Evolutionary conservation across 2,888 invertebrate species (phyloP), one percentile per base, ranked within the genome.

Genomic region (Emmelina monodactyla): DNA sequence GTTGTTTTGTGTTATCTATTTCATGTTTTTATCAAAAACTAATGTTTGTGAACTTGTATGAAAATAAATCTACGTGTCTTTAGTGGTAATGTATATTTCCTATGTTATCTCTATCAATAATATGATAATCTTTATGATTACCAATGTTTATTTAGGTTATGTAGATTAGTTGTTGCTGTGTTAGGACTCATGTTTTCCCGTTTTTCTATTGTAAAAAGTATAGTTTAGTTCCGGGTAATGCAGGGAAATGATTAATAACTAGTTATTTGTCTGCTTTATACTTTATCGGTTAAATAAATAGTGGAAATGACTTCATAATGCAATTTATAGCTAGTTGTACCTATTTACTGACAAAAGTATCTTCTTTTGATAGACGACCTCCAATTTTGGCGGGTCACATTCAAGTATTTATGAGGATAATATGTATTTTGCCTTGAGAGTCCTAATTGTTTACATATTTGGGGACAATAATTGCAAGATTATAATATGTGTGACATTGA

Each of bases 21-120:
- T 73, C 67, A 71, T 78, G 78, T 79, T 78, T 79, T 79, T 78
- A 79, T 73, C 76, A 62, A 71, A 73, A 67, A 69, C 65, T 71
- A 65, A 66, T 73, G 71, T 65, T 70, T 70, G 61, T 64, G 62
- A 57, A 58, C 51, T 65, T 66, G 53, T 65, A 59, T 68, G 56
- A 59, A 58, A 55, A 52, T 62, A 64, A 67, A 69, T 65, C 60
- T 58, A 56, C 58, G 50, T 53, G 50, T 64, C 60, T 66, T 61
- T 65, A 62, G 66, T 75, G 78, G 78, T 79, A 78, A 72, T 58
- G 58, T 63, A 57, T 42, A 53, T 53, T 43, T 47, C 37, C 53
- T 72, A 75, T 75, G 72, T 76, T 64, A 66, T 66, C 63, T 57
- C 44, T 44, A 56, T 50, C 50, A 48, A 47, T 53, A 52, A 51